phyloP scores from a whole-genome alignment of 2,888 invertebrate genomes.

The Ischnus inquisitorius region DNA sequence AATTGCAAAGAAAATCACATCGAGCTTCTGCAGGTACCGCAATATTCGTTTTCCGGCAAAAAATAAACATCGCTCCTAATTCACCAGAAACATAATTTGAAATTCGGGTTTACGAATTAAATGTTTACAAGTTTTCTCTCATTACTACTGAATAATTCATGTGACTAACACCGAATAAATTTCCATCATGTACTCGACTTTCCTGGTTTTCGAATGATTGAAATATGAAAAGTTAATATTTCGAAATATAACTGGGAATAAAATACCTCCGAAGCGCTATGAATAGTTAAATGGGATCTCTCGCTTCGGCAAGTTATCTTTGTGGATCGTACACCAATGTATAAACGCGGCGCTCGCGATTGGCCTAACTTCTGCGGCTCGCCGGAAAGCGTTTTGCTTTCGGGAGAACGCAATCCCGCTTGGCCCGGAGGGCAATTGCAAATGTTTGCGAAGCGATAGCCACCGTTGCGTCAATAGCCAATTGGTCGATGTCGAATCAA shows the following conservation, averaged over 20 bases:
- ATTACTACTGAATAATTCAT: neutral
- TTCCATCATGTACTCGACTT: neutral
- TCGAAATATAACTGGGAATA: neutral
- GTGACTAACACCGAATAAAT: neutral
- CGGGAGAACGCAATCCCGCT: neutral
- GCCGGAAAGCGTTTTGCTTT: neutral
- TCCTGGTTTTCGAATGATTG: neutral
- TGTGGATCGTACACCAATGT: neutral
- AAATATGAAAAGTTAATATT: neutral
- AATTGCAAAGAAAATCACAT: too few species aligned
- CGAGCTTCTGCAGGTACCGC: too few species aligned
- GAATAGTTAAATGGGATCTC: neutral
- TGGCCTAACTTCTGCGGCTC: neutral
- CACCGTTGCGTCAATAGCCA: neutral
- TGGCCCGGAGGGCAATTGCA: neutral
- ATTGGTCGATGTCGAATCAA: neutral
- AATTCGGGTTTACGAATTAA: too few species aligned
- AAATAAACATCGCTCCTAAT: too few species aligned
- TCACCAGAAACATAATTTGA: too few species aligned
- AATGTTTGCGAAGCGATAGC: neutral
- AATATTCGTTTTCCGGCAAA: too few species aligned
- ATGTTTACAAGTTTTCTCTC: too few species aligned
- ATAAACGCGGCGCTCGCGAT: neutral
- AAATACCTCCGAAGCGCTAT: neutral
- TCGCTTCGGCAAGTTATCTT: neutral